Percentiles rank a stretch among this genome's conserved stretches.
Evolutionary conservation across 2,113 vertebrate genomes (phyloP).

Genomic region (Geococcyx californianus): DNA sequence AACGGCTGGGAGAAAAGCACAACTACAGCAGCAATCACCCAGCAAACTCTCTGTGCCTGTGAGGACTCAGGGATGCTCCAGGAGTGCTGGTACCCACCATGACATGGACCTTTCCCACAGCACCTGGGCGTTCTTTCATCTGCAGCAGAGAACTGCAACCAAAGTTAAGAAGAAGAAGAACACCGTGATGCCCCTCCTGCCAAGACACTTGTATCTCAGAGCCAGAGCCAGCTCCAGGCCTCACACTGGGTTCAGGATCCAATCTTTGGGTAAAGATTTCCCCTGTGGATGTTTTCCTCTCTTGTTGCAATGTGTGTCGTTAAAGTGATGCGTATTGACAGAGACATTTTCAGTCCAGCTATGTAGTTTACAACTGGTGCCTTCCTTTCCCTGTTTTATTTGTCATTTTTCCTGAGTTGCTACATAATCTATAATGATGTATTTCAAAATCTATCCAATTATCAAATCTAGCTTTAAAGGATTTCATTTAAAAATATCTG

Average conservation of each 20-base stretch:
- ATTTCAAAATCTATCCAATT: not conserved
- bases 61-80: not conserved
- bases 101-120: too few species aligned
- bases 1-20: not conserved
- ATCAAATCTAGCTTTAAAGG: not conserved
- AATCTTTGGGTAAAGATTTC: too few species aligned
- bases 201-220: not conserved
- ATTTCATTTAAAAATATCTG: not conserved
- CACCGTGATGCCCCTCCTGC: not conserved
- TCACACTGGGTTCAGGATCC: not conserved
- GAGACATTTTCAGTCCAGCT: not conserved
- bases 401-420: not conserved
- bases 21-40: accelerated
- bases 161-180: not conserved
- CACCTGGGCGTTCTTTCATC: too few species aligned
- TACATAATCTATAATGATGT: not conserved
- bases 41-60: too few species aligned
- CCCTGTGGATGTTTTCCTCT: too few species aligned
- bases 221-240: not conserved
- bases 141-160: too few species aligned
- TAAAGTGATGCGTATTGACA: not conserved
- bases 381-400: not conserved
- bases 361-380: not conserved
- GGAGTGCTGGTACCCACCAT: not conserved
- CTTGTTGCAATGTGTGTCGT: not conserved